A percentile compares a stretch with the other conserved stretches of the same genome.
These are phyloP conservation scores for Propithecus coquereli DNA, from an alignment of 2,113 vertebrate genomes.

Conservation along the genomic window DNA sequence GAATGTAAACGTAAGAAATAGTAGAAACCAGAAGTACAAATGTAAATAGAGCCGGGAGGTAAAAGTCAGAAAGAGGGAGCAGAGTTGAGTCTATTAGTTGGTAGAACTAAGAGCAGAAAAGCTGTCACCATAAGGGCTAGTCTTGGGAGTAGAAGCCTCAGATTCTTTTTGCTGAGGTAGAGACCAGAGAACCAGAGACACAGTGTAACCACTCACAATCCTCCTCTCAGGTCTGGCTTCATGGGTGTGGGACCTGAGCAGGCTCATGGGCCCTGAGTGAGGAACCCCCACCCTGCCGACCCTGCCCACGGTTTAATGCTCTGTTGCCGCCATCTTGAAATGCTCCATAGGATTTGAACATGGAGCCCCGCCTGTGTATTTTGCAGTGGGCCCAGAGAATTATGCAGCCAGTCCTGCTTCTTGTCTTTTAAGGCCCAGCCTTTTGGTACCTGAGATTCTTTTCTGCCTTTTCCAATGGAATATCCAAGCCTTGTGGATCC, in stretches of 20 bases:
- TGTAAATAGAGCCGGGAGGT: background rate
- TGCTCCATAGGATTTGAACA: background rate
- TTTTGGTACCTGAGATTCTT: background rate
- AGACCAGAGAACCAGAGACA: background rate
- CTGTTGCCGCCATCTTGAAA: background rate
- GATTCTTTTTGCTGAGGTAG: background rate
- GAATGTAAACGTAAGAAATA: background rate
- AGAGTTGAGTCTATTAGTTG: background rate
- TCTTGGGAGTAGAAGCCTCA: background rate
- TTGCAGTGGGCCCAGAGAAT: background rate
- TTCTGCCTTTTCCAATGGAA: background rate
- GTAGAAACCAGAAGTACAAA: background rate
- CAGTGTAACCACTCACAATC: background rate
- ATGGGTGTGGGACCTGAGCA: rapidly evolving
- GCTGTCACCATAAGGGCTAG: background rate
- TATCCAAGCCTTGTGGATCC: background rate
- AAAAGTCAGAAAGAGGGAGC: background rate
- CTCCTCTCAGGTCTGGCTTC: background rate
- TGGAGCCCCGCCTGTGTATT: background rate
- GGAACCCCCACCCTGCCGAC: background rate
- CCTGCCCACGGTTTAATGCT: no score
- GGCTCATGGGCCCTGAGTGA: background rate
- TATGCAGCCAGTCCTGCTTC: background rate
- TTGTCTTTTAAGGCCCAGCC: background rate
- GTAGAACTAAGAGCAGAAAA: background rate